A percentile compares a stretch with the other conserved stretches of the same genome.
These are phyloP conservation scores for Tetramorium parvispinum DNA, from an alignment of 1,140 invertebrate genomes.

Conservation along the genomic window DNA sequence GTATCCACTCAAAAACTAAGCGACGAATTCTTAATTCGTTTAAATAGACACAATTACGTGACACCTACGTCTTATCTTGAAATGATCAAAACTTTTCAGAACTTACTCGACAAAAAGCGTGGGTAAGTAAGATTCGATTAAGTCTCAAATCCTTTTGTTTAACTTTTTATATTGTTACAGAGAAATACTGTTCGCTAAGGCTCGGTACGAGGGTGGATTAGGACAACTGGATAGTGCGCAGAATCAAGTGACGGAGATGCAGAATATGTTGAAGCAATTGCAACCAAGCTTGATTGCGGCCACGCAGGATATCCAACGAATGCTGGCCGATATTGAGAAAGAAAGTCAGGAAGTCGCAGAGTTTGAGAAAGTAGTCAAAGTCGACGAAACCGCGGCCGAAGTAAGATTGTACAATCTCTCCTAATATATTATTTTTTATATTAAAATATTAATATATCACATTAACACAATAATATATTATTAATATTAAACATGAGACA, in stretches of 20 bases:
- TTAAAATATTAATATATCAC: constrained; percentile 3
- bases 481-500: neutral
- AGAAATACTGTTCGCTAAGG: constrained; percentile 88
- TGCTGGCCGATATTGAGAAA: constrained; percentile 92
- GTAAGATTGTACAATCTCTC: constrained; percentile 54
- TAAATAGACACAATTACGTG: constrained; percentile 94
- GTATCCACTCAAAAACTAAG: constrained; percentile 93
- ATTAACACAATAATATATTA: constrained; percentile 2
- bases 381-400: constrained; percentile 88
- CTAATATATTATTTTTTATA: neutral
- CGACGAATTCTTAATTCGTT: constrained; percentile 89
- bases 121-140: constrained; percentile 26
- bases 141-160: neutral
- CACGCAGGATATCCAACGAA: constrained; percentile 93
- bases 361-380: constrained; percentile 89
- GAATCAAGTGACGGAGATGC: constrained; percentile 93
- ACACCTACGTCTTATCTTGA: constrained; percentile 98
- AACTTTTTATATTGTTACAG: constrained; percentile 78
- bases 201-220: constrained; percentile 94
- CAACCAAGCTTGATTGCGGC: constrained; percentile 96
- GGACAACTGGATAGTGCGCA: constrained; percentile 94
- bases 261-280: constrained; percentile 92
- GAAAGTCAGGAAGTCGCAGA: constrained; percentile 94
- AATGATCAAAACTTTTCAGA: constrained; percentile 96
- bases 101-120: constrained; percentile 89